Evolutionary conservation across 2,888 invertebrate genomes (phyloP), one percentile per base, ranked within the genome.

Genomic region (Drosophila fulvimacula): DNA sequence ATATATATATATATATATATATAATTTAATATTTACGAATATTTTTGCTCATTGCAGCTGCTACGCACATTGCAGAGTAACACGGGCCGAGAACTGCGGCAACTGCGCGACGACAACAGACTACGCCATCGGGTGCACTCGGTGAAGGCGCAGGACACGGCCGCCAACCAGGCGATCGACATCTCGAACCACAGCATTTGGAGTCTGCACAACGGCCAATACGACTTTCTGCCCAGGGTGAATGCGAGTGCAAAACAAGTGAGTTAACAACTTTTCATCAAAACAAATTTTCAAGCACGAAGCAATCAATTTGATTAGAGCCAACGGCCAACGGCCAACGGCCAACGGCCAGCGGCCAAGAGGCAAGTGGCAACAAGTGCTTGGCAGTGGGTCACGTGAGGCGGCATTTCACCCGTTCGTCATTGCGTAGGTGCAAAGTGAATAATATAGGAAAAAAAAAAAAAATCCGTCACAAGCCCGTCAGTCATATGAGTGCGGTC

Each of bases 161-260:
- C 34, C 24, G 59, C 30, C 27, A 60, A 71, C 13, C 58, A 70
- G 59, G 69, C 70, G 39, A 90, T 91, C 17, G 69, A 89, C 57
- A 81, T 81, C 49, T 71, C 71, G 3, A 41, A 77, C 21, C 34
- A 42, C n/a, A 32, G 15, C 5, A 56, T 51, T 0, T 90, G 86
- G 83, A 51, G 58, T 5, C 57, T 73, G 10, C 67, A 76, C 34
- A 82, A 76, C 11, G 67, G 55, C 34, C 69, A 79, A 9, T 91
- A 91, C 51, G 69, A 62, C 5, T 91, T 91, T 69, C 65, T 91
- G 73, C 89, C 91, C 0, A 58, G 73, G 4, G 58, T 90, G 5
- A 82, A 79, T 17, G 32, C 15, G 15, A 81, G 21, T 6, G 38
- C 2, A 0, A 1, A 42, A 3, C 30, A 62, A 44, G 81, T 80